Evolutionary conservation across 2,113 vertebrate species (phyloP).

Genomic region (Empidonax alnorum): DNA sequence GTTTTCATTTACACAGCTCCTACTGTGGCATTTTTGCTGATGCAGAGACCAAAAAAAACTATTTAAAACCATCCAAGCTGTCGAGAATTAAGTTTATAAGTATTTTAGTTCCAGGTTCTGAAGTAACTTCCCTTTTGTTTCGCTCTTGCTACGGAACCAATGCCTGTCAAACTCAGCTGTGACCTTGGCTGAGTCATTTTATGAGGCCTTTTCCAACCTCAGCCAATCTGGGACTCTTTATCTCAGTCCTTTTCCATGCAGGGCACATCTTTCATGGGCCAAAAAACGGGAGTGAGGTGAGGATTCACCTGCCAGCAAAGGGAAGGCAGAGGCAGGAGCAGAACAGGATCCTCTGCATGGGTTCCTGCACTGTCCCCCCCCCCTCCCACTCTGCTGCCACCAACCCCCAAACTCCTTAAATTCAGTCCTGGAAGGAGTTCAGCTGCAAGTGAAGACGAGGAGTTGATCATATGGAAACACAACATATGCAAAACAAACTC

Average conservation of each 20-base stretch:
- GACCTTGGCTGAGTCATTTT: constrained; percentile 17
- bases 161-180: background rate
- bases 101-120: background rate
- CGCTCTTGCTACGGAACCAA: background rate
- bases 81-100: background rate
- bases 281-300: background rate
- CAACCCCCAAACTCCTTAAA: background rate
- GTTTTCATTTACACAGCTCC: background rate
- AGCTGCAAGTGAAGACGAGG: background rate
- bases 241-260: background rate
- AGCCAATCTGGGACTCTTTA: background rate
- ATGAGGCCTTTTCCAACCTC: background rate
- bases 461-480: background rate
- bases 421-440: background rate
- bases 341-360: background rate
- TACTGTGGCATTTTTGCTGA: background rate
- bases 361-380: background rate
- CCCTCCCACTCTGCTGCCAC: background rate
- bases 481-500: background rate
- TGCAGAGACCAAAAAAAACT: background rate
- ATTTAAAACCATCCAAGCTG: background rate
- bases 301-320: background rate
- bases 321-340: background rate
- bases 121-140: background rate
- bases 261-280: background rate